Evolutionary conservation across 2,113 vertebrate genomes (phyloP).

Genomic region (Lepisosteus osseus): DNA sequence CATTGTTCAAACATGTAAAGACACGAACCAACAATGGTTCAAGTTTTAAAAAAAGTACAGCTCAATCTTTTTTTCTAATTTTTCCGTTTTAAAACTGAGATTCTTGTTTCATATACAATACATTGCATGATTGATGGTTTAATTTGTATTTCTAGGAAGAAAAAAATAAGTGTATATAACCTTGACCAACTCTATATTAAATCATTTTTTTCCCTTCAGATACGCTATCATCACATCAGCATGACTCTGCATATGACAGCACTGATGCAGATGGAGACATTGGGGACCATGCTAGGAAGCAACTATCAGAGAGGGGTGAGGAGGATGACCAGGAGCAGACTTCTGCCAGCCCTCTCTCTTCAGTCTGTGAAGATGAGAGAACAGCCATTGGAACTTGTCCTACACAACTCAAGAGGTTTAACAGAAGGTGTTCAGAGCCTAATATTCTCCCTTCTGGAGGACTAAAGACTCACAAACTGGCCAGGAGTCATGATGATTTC

Average conservation of each 20-base stretch:
- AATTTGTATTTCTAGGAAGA: background rate
- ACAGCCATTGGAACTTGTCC: slow-evolving; percentile 25
- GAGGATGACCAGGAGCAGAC: background rate
- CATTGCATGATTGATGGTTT: too few relatives aligned
- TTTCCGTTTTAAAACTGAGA: too few relatives aligned
- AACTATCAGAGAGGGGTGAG: background rate
- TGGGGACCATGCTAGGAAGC: slow-evolving; percentile 16
- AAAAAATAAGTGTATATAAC: background rate
- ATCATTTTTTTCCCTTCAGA: slow-evolving; percentile 60
- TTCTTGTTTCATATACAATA: too few relatives aligned
- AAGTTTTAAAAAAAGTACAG: too few relatives aligned
- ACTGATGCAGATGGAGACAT: slow-evolving; percentile 70
- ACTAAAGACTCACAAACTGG: slow-evolving; percentile 56
- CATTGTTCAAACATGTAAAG: too few relatives aligned
- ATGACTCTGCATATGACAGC: slow-evolving; percentile 91
- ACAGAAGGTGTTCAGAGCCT: slow-evolving; percentile 85
- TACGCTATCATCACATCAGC: slow-evolving; percentile 64
- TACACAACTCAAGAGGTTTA: slow-evolving; percentile 37
- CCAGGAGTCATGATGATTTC: slow-evolving; percentile 81
- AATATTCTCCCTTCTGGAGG: slow-evolving; percentile 50
- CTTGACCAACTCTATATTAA: too few relatives aligned
- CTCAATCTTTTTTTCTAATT: too few relatives aligned
- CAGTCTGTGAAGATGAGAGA: slow-evolving; percentile 19
- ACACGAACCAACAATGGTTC: too few relatives aligned
- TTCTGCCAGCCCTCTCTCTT: slow-evolving; percentile 39